Conservation (phyloP, 1,140 invertebrate species). For the Formica selysi region DNA sequence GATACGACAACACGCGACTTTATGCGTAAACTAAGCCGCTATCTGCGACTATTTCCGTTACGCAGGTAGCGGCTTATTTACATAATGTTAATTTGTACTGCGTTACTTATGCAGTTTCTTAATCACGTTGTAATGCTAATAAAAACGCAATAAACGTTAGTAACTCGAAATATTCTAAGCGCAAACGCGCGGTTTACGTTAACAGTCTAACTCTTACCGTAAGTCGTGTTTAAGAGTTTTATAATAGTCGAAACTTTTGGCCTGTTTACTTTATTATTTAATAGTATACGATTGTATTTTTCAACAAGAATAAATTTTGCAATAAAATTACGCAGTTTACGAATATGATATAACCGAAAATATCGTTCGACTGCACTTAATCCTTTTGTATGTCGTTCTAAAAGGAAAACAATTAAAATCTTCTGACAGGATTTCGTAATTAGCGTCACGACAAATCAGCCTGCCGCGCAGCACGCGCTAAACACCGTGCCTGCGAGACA, state of each 20-base stretch:
- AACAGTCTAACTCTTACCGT: not conserved
- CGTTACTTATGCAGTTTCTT: conserved; percentile 57
- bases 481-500: conserved; percentile 32
- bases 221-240: not conserved
- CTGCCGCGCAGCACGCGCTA: conserved; percentile 43
- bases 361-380: conserved; percentile 15
- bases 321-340: too few species aligned
- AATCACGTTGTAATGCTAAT: conserved; percentile 39
- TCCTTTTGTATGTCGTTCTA: not conserved
- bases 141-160: conserved; percentile 4
- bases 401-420: conserved; percentile 41
- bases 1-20: conserved; percentile 37
- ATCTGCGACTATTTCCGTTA: conserved; percentile 13
- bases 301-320: not conserved
- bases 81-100: conserved; percentile 61
- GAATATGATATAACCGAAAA: not conserved
- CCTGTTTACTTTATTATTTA: not conserved
- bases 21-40: too few species aligned
- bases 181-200: not conserved
- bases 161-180: conserved; percentile 3
- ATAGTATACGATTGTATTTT: not conserved
- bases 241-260: not conserved
- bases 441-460: conserved; percentile 57
- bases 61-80: conserved; percentile 58
- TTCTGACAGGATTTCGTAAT: conserved; percentile 48